phyloP scores from a whole-genome alignment of 1,140 invertebrate genomes.

The Varroa destructor region DNA sequence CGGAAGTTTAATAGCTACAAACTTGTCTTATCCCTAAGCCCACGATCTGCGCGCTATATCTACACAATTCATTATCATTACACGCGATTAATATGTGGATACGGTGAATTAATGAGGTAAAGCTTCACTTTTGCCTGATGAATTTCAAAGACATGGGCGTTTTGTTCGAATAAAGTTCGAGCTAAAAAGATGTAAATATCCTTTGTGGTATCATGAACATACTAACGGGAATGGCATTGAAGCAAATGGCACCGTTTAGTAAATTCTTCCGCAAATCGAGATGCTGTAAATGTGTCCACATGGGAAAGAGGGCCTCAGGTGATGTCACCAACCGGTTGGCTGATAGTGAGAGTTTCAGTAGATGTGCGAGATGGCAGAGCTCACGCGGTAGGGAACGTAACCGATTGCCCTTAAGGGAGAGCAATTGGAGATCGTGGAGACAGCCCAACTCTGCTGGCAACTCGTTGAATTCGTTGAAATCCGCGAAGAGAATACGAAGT shows the following conservation, averaged over 20 bases:
- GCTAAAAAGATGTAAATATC: neutral
- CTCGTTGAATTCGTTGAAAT: constrained; percentile 43
- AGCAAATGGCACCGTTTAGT: neutral
- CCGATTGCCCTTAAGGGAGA: constrained; percentile 9
- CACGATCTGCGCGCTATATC: no score
- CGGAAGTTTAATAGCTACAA: no score
- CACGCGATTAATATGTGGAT: no score
- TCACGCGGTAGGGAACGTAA: neutral
- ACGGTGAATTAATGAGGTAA: no score
- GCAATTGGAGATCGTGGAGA: constrained; percentile 37
- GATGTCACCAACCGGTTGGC: constrained; percentile 56
- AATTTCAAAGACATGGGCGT: no score
- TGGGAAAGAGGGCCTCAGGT: constrained; percentile 54
- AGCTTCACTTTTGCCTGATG: no score
- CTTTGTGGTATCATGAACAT: neutral
- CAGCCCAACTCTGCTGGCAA: constrained; percentile 50
- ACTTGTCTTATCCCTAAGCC: no score
- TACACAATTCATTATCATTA: no score
- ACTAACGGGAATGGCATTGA: constrained; percentile 17
- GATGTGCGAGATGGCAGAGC: constrained; percentile 34
- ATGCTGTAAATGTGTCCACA: constrained; percentile 39
- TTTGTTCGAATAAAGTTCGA: no score
- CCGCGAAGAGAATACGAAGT: neutral
- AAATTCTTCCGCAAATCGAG: constrained; percentile 16
- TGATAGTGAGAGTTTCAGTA: constrained; percentile 60